A percentile compares a stretch with the other conserved stretches of the same genome.
Evolutionary conservation across 2,888 invertebrate genomes (phyloP).

Genomic region (Xestia sexstrigata): DNA sequence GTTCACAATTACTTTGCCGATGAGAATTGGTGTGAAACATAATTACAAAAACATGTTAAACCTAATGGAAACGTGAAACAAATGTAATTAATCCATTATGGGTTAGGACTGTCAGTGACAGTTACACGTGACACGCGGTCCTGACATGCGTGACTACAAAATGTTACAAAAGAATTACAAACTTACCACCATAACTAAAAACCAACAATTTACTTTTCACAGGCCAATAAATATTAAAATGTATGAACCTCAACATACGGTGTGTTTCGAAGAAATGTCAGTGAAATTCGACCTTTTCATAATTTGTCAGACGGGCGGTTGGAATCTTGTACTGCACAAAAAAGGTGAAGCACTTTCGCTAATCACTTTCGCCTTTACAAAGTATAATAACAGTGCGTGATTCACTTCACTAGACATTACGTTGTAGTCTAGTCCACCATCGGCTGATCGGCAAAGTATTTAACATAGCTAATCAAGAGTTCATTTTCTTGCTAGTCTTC

Average conservation of each 20-base stretch:
- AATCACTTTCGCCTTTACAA: conserved; percentile 84
- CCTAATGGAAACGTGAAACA: conserved; percentile 39
- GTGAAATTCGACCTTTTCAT: conserved; percentile 75
- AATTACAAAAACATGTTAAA: conserved; percentile 43
- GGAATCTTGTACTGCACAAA: conserved; percentile 62
- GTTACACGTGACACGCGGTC: conserved; percentile 36
- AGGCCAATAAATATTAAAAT: conserved; percentile 31
- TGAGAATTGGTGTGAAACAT: conserved; percentile 28
- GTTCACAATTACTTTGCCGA: conserved; percentile 8
- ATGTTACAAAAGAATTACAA: conserved; percentile 41
- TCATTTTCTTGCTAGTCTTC: conserved; percentile 47
- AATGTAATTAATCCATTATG: conserved; percentile 58
- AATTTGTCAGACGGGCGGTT: conserved; percentile 62
- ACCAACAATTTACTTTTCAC: conserved; percentile 22
- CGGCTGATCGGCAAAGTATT: conserved; percentile 42
- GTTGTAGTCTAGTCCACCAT: conserved; percentile 43
- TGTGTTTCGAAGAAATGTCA: conserved; percentile 59
- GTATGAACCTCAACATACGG: conserved; percentile 7
- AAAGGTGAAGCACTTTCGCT: conserved; percentile 80
- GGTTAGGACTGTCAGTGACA: conserved; percentile 49
- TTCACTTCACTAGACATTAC: conserved; percentile 76
- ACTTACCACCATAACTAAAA: conserved; percentile 37
- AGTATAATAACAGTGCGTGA: conserved; percentile 74
- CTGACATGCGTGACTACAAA: conserved; percentile 41
- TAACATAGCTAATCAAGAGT: conserved; percentile 52